Conservation (phyloP, 2,797 vertebrate genomes). For the Microctenopoma steveboyesi region DNA sequence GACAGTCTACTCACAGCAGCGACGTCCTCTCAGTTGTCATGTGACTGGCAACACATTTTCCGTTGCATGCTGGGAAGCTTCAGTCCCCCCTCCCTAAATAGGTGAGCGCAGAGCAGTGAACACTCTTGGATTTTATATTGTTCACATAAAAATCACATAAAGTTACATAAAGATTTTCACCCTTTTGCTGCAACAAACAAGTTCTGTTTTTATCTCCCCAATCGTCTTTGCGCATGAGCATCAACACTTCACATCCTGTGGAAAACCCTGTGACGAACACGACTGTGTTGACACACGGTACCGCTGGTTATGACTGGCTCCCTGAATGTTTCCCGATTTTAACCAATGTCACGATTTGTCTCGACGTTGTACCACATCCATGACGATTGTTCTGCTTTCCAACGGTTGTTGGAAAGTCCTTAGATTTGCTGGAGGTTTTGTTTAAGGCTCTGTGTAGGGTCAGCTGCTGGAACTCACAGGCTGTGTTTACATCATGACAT, state of each 20-base stretch:
- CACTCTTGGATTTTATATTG: no score
- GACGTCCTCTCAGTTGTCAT: background rate
- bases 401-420: background rate
- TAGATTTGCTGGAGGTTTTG: background rate
- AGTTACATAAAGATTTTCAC: no score
- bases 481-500: slow-evolving; percentile 65
- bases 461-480: slow-evolving; percentile 47
- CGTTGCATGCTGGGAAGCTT: background rate
- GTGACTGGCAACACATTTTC: background rate
- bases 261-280: slow-evolving; percentile 11
- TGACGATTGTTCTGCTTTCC: no score
- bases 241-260: slow-evolving; percentile 27
- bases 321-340: background rate
- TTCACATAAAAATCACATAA: background rate
- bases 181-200: background rate
- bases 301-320: background rate
- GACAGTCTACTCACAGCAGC: no score
- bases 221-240: slow-evolving; percentile 16
- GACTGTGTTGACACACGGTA: background rate
- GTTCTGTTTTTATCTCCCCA: background rate
- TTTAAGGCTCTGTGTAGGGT: slow-evolving; percentile 22
- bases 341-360: background rate
- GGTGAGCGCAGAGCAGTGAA: background rate
- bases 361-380: background rate
- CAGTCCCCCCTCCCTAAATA: background rate